A percentile compares a stretch with the other conserved stretches of the same genome.
Conservation (phyloP, 2,888 invertebrate genomes). For the Cremastinae sp. region DNA sequence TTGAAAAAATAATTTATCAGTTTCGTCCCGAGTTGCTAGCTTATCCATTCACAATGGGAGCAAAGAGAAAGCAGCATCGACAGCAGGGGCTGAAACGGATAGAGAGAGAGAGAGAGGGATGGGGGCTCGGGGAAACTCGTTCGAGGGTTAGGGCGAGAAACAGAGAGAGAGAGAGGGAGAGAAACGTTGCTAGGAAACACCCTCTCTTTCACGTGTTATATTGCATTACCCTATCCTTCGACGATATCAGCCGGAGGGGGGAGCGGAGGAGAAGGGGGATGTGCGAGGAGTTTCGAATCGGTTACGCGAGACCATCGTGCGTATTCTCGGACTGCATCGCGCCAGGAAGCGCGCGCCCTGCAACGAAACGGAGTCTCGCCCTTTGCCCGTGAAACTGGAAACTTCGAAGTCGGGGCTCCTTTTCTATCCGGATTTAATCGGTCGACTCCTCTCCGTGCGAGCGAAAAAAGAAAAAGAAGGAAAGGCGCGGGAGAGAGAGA, state of each 20-base stretch:
- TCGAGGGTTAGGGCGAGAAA: constrained; percentile 56
- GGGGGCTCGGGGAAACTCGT: constrained; percentile 20
- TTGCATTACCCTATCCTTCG: constrained; percentile 77
- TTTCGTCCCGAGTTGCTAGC: constrained; percentile 4
- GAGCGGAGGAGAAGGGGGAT: not conserved
- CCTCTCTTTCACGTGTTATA: constrained; percentile 76
- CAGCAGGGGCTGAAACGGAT: not conserved
- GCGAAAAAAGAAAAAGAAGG: too few relatives aligned
- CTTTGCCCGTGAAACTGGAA: too few relatives aligned
- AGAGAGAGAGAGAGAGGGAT: constrained; percentile 2
- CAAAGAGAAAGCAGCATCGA: constrained; percentile 16
- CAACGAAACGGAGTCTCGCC: constrained; percentile 9
- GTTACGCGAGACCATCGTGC: constrained; percentile 72
- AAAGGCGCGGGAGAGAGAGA: too few relatives aligned
- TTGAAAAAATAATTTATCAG: not conserved
- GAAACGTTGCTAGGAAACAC: constrained; percentile 79
- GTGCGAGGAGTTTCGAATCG: constrained; percentile 65
- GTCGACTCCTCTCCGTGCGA: too few relatives aligned
- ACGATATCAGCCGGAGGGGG: constrained; percentile 35
- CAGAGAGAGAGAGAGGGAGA: constrained; percentile 68
- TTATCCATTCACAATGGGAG: constrained; percentile 3
- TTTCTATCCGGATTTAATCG: too few relatives aligned
- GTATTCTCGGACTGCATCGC: constrained; percentile 60
- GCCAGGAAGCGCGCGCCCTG: constrained; percentile 33
- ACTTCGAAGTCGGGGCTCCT: too few relatives aligned